Conservation (phyloP, 2,797 vertebrate species). For the Scolopax rusticola region DNA sequence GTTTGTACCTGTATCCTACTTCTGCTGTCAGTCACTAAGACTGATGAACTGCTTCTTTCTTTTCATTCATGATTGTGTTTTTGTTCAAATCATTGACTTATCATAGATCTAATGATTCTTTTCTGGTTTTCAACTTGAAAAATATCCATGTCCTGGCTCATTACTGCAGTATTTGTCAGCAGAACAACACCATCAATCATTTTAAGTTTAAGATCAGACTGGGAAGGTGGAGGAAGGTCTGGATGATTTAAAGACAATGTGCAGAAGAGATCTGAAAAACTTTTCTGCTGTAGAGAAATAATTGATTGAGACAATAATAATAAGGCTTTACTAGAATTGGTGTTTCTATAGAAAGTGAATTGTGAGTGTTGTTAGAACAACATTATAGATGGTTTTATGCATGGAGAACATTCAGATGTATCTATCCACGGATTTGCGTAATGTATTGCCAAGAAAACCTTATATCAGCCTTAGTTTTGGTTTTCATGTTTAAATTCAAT, state of each 20-base stretch:
- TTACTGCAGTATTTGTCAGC: conserved; percentile 27
- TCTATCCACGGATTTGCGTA: background rate
- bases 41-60: background rate
- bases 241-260: background rate
- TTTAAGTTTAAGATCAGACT: background rate
- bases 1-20: background rate
- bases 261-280: background rate
- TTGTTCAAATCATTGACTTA: conserved; percentile 38
- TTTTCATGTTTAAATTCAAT: background rate
- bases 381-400: background rate
- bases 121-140: conserved; percentile 49
- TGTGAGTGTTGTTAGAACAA: background rate
- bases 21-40: background rate
- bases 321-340: background rate
- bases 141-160: background rate
- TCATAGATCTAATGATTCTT: conserved; percentile 22
- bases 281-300: background rate
- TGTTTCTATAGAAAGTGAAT: background rate
- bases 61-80: background rate
- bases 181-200: conserved; percentile 32
- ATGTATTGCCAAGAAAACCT: background rate
- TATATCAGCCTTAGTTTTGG: background rate
- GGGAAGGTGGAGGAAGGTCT: background rate
- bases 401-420: background rate
- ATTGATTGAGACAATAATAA: background rate